Evolutionary conservation across 2,888 invertebrate species (phyloP).

Genomic region (Leptinotarsa peninsularis): DNA sequence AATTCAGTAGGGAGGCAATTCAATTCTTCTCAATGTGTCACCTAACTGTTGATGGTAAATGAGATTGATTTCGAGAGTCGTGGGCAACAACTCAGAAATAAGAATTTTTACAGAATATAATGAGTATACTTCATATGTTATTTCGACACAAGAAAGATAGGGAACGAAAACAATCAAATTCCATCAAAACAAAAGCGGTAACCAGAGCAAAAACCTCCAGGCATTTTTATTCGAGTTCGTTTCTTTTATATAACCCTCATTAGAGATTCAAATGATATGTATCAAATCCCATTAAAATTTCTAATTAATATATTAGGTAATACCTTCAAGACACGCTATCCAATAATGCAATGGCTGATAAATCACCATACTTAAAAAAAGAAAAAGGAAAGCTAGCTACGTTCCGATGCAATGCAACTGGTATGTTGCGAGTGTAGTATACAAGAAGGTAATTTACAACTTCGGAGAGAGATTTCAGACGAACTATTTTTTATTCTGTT

Average conservation of each 20-base stretch:
- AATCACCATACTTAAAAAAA: slow-evolving; percentile 10
- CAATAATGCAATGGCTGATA: slow-evolving; percentile 13
- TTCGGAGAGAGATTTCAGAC: slow-evolving; percentile 8
- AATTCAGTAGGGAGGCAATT: too few relatives aligned
- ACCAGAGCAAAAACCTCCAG: background rate
- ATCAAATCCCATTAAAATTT: slow-evolving; percentile 11
- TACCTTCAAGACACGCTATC: slow-evolving; percentile 1
- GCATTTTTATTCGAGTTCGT: background rate
- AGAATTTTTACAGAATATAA: too few relatives aligned
- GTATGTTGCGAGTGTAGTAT: slow-evolving; percentile 5
- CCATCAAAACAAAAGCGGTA: background rate
- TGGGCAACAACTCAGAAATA: too few relatives aligned
- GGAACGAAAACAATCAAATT: background rate
- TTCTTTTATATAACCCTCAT: slow-evolving; percentile 19
- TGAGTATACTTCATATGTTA: background rate
- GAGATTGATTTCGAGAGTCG: too few relatives aligned
- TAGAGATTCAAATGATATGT: slow-evolving; percentile 19
- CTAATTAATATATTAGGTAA: slow-evolving; percentile 19
- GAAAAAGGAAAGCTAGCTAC: slow-evolving; percentile 9
- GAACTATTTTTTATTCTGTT: background rate
- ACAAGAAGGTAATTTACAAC: slow-evolving; percentile 8
- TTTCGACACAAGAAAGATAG: background rate
- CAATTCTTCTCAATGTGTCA: too few relatives aligned
- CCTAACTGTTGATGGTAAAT: too few relatives aligned
- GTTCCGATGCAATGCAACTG: slow-evolving; percentile 9